phyloP scores from a whole-genome alignment of 2,888 invertebrate genomes.

The Cheilosia impressa region DNA sequence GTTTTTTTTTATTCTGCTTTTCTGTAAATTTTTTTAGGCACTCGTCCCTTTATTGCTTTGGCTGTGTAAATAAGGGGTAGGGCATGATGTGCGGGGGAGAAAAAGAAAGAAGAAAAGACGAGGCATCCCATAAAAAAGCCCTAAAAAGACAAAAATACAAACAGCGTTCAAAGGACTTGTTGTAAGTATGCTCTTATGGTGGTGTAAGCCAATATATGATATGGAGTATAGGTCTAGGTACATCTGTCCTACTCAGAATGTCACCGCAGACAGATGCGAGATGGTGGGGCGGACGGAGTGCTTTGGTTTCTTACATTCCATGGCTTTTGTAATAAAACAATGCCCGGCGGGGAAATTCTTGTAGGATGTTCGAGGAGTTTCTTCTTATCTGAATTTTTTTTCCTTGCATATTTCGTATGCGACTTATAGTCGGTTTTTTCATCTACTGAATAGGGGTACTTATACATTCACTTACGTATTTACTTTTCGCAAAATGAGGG shows the following conservation, averaged over 20 bases:
- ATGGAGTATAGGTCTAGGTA: slow-evolving; percentile 9
- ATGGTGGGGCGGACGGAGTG: slow-evolving; percentile 5
- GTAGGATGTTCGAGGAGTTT: slow-evolving; percentile 61
- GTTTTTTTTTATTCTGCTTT: slow-evolving; percentile 33
- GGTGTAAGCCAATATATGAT: slow-evolving; percentile 58
- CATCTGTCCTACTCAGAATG: slow-evolving; percentile 44
- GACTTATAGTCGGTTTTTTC: slow-evolving; percentile 21
- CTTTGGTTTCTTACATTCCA: slow-evolving; percentile 60
- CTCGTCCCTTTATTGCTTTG: slow-evolving; percentile 70
- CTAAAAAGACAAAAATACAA: slow-evolving; percentile 50
- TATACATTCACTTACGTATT: slow-evolving; percentile 29
- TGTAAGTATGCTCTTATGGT: slow-evolving; percentile 56
- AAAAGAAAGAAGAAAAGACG: background rate
- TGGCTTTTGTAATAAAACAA: slow-evolving; percentile 75
- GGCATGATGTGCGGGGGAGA: background rate
- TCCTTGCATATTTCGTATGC: slow-evolving; percentile 51
- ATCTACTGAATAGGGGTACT: slow-evolving; percentile 35
- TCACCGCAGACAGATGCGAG: slow-evolving; percentile 43
- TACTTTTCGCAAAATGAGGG: slow-evolving; percentile 26
- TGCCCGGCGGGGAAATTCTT: slow-evolving; percentile 68
- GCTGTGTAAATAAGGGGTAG: slow-evolving; percentile 50
- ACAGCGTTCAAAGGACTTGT: slow-evolving; percentile 66
- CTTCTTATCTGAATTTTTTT: slow-evolving; percentile 28
- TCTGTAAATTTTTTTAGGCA: slow-evolving; percentile 59
- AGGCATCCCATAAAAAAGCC: slow-evolving; percentile 64